Evolutionary conservation across 1,140 invertebrate genomes (phyloP).

Genomic region (Leptonema lineaticorne): DNA sequence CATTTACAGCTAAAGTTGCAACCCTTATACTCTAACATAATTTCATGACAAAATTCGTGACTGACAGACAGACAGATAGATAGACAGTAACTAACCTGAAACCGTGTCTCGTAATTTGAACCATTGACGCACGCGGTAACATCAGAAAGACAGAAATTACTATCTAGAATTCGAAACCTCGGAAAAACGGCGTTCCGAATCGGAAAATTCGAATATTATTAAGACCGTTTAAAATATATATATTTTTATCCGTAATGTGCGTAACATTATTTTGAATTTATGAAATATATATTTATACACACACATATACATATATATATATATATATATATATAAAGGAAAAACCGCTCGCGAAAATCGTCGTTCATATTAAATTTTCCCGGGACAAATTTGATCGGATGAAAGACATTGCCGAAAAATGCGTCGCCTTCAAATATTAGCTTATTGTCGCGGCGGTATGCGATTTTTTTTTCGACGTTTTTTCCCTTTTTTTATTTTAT

Average conservation of each 20-base stretch:
- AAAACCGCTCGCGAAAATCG: not conserved
- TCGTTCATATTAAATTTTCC: constrained; percentile 7
- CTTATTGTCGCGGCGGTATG: not conserved
- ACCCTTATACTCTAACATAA: not conserved
- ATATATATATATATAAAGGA: not conserved
- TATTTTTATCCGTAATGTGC: not conserved
- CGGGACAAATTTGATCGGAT: constrained; percentile 8
- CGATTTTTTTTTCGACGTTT: not conserved
- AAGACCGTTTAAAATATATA: not conserved
- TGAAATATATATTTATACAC: no score
- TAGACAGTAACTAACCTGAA: constrained; percentile 14
- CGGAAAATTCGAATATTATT: constrained; percentile 18
- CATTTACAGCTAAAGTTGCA: not conserved
- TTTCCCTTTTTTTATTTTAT: not conserved
- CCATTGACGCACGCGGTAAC: constrained; percentile 29
- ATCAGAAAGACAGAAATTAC: constrained; percentile 34
- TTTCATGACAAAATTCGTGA: not conserved
- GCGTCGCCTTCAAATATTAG: not conserved
- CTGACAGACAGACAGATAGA: not conserved
- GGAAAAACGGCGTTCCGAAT: no score
- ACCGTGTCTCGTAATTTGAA: constrained; percentile 32
- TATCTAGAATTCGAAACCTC: no score
- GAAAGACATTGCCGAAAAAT: constrained; percentile 4
- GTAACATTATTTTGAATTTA: not conserved
- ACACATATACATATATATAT: not conserved